Conservation (phyloP, 1,140 invertebrate species). For the Drosophila pallidifrons region DNA sequence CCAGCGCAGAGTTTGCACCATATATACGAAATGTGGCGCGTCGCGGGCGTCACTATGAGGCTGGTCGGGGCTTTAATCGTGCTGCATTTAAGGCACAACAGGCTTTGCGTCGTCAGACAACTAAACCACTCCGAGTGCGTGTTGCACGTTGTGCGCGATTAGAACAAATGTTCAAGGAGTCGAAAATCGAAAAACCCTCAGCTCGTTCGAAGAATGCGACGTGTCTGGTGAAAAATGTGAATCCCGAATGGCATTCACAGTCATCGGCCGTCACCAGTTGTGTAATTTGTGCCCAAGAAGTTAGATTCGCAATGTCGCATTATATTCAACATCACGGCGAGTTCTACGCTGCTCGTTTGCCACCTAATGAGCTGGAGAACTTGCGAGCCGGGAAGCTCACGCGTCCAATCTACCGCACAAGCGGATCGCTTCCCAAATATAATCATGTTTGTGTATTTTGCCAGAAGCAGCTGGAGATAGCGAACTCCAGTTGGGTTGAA, state of each 20-base stretch:
- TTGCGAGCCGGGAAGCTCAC: slow-evolving; percentile 31
- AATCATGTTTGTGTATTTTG: slow-evolving; percentile 68
- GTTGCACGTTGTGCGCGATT: not conserved
- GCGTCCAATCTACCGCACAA: slow-evolving; percentile 23
- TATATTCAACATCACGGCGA: slow-evolving; percentile 87
- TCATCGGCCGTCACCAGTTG: slow-evolving; percentile 52
- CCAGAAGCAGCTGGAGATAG: slow-evolving; percentile 10
- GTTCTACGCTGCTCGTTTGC: slow-evolving; percentile 86
- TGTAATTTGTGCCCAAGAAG: slow-evolving; percentile 85
- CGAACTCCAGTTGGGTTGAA: slow-evolving; percentile 73
- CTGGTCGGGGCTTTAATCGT: slow-evolving; percentile 5
- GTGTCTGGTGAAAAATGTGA: slow-evolving; percentile 13
- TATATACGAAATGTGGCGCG: slow-evolving; percentile 57
- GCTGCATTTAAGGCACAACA: not conserved
- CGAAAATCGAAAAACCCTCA: too few relatives aligned
- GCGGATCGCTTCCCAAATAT: not conserved
- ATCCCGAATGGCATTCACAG: slow-evolving; percentile 51
- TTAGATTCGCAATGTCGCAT: slow-evolving; percentile 85
- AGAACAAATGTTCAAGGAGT: not conserved
- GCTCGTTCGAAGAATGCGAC: not conserved
- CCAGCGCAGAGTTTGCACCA: not conserved
- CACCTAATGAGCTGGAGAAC: slow-evolving; percentile 56
- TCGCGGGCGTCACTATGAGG: slow-evolving; percentile 34
- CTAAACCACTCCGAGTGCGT: not conserved
- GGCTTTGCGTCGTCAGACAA: too few relatives aligned